Base-by-base conservation (phyloP, 2,113 vertebrate genomes). In the Garra rufa region DNA sequence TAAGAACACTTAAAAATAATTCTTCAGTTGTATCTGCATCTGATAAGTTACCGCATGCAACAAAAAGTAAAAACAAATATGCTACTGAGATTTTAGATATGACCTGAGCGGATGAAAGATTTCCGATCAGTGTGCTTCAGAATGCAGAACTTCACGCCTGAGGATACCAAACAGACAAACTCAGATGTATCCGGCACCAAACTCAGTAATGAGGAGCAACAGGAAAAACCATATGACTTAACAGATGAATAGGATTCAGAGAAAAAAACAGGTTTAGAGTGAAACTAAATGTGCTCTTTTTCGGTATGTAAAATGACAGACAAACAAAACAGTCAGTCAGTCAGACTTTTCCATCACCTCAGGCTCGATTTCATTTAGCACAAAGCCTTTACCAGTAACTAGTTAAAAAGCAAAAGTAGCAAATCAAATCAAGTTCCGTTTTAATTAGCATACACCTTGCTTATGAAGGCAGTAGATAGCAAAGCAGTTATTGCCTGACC, bases 121-220 rank as follows among this genome's bases (percentile, higher is more conserved):
- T 17, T 41, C 52, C 19, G 3, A 77, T 77, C 34, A 15, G n/a
- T 19, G 52, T 24, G 21, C 67, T 9, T 1, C 61, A 77, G 30
- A 78, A 84, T 65, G 77, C 59, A 65, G 17, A 80, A 80, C 77
- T 76, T 76, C 73, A 46, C 6, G 34, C 46, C 61, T 77, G n/a
- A 67, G 73, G 73, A 69, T 48, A 71, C 28, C 10, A 24, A 8
- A 28, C 15, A 50, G 19, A 44, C 17, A 30, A 46, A 48, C 57
- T 52, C 14, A 3, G 46, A 24, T 6, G 67, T 63, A 71, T 38
- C 50, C 17, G 41, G 17, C 83, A 48, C 24, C 52, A 82, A 43
- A 48, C 80, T 73, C 28, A 78, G 43, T 63, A 78, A 88, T 83
- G 81, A 83, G 48, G 55, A 75, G 14, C 44, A 85, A 85, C 74